Evolutionary conservation across 2,888 invertebrate species (phyloP), one percentile per base, ranked within the genome.

Genomic region (Silvanus unidentatus): DNA sequence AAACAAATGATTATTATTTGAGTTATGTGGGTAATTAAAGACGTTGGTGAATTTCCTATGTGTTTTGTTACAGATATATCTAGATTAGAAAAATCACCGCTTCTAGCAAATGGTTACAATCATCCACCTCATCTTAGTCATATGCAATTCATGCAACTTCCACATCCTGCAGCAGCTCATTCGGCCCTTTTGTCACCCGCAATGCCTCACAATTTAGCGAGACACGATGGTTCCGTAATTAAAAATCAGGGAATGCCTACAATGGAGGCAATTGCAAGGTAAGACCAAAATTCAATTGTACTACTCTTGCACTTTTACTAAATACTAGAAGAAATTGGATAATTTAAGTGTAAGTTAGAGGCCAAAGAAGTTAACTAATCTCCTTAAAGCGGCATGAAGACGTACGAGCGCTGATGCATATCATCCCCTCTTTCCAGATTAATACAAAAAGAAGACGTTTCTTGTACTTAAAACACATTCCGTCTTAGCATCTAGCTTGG

Each of bases 131-230:
- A 89, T 49, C 86, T 90, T 72, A 89, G 89, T 68, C 93, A 92
- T 65, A 91, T 94, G 89, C 92, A 91, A 67, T 91, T 93, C 76
- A 91, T 92, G 90, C 91, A 91, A 71, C 82, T 91, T 71, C 82
- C 83, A 54, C 89, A 88, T 70, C 81, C 83, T 42, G 81, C 83
- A 43, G 75, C 79, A 48, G 79, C 79, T 39, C 81, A 81, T 69
- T 80, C 81, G 49, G 90, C 92, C 47, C 82, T 91, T 55, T 82
- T 93, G 77, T 91, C 91, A 44, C 92, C 93, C 10, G 92, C 91
- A 41, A 87, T 88, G 82, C 88, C 91, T 9, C 91, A 91, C 67
- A 88, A 85, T 40, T 78, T 90, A 55, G 85, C 88, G 29, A 77
- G 91, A 57, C 88, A 88, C 44, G 90, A 89, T 60, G 87, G 88